These are phyloP conservation scores for Sebastes oblongus DNA, from an alignment of 2,797 vertebrate species.

Conservation along the genomic window DNA sequence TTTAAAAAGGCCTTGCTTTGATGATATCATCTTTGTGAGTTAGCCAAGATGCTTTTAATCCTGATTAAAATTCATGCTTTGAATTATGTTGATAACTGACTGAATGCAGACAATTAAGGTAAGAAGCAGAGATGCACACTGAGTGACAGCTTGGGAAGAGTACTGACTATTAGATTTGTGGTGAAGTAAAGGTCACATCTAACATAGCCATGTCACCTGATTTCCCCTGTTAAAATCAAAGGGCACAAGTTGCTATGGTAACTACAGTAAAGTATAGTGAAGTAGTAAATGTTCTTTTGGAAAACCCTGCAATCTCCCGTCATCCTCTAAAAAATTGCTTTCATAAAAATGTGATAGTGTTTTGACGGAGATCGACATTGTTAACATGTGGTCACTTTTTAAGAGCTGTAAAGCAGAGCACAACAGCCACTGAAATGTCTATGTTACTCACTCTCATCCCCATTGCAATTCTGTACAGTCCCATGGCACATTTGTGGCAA, in stretches of 20 bases:
- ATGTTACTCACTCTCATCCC: neutral
- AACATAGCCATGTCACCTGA: slow-evolving; percentile 54
- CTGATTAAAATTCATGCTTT: slow-evolving; percentile 13
- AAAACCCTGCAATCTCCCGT: slow-evolving; percentile 13
- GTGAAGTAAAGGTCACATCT: slow-evolving; percentile 47
- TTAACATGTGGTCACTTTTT: slow-evolving; percentile 1
- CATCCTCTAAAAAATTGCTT: neutral
- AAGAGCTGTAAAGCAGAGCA: slow-evolving; percentile 19
- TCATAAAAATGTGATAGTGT: neutral
- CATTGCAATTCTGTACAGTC: neutral
- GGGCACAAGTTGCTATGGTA: slow-evolving; percentile 71
- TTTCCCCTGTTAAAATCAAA: slow-evolving; percentile 48
- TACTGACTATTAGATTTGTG: slow-evolving; percentile 25
- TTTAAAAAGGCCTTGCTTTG: slow-evolving; percentile 5
- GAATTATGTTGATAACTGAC: slow-evolving; percentile 10
- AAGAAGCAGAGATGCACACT: neutral
- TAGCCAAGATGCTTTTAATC: slow-evolving; percentile 16
- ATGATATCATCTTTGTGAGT: slow-evolving; percentile 2
- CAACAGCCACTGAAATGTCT: neutral
- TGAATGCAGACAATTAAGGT: slow-evolving; percentile 4
- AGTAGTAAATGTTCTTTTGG: slow-evolving; percentile 9
- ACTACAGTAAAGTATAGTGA: slow-evolving; percentile 27
- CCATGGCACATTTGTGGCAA: neutral
- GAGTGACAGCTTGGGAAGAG: slow-evolving; percentile 3
- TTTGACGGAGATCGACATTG: slow-evolving; percentile 1